Evolutionary conservation across 2,113 vertebrate genomes (phyloP).

Genomic region (Butorides virescens): DNA sequence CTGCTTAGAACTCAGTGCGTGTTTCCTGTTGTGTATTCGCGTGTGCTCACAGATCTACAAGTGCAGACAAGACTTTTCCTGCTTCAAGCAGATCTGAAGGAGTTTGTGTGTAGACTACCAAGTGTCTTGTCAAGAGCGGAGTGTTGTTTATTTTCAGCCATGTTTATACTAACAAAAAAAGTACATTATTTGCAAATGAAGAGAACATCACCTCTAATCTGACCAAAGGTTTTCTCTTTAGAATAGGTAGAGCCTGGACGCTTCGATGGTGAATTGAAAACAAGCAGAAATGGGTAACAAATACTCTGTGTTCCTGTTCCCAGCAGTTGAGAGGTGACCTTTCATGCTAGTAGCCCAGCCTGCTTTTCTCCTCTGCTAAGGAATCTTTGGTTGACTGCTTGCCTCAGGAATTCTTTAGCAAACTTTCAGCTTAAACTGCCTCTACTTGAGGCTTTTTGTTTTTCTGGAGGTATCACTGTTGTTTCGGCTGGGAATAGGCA

Average conservation of each 20-base stretch:
- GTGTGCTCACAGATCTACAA: background rate
- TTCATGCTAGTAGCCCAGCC: background rate
- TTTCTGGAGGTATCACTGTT: fast-evolving
- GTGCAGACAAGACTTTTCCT: background rate
- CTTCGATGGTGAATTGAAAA: background rate
- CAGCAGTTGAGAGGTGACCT: background rate
- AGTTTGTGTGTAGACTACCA: background rate
- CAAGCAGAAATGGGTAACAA: background rate
- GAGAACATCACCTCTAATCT: background rate
- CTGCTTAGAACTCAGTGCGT: background rate
- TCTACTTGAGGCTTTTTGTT: background rate
- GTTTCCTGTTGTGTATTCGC: background rate
- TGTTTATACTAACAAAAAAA: background rate
- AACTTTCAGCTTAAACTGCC: background rate
- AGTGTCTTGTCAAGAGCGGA: background rate
- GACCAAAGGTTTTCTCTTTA: background rate
- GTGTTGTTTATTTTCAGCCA: background rate
- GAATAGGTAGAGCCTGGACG: background rate
- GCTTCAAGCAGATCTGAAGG: background rate
- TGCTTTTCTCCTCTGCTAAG: background rate
- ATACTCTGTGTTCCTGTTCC: fast-evolving
- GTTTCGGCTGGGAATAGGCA: background rate
- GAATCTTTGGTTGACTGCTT: background rate
- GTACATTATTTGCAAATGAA: background rate
- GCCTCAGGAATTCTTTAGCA: background rate